phyloP scores from a whole-genome alignment of 2,888 invertebrate species.

The Blastobasis lacticolella region DNA sequence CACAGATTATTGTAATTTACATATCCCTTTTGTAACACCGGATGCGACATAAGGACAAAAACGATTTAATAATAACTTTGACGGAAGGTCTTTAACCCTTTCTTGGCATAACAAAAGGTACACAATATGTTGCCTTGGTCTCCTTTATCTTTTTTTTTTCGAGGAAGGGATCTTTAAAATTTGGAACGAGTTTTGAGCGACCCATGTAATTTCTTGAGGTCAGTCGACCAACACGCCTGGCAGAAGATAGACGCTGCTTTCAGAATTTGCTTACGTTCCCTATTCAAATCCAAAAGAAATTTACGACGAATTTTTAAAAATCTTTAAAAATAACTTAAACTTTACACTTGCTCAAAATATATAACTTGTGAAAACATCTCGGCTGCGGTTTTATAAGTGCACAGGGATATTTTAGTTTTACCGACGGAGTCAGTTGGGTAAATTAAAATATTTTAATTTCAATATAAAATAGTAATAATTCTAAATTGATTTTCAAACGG shows the following conservation, averaged over 20 bases:
- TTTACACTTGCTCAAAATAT: no score
- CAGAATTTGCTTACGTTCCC: not conserved
- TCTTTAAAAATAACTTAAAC: conserved; percentile 6
- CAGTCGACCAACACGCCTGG: conserved; percentile 55
- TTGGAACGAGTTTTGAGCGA: conserved; percentile 59
- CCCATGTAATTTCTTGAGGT: conserved; percentile 50
- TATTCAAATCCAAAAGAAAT: no score
- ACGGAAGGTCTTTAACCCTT: conserved; percentile 66
- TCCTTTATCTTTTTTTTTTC: conserved; percentile 52
- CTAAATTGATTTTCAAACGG: no score
- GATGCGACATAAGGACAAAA: conserved; percentile 69
- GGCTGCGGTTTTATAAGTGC: no score
- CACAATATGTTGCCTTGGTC: conserved; percentile 64
- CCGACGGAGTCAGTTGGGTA: no score
- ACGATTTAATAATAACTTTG: conserved; percentile 72
- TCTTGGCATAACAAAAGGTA: conserved; percentile 59
- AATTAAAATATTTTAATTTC: no score
- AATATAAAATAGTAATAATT: no score
- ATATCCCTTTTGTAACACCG: conserved; percentile 63
- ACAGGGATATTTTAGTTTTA: no score
- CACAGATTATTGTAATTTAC: conserved; percentile 70
- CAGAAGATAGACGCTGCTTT: conserved; percentile 43
- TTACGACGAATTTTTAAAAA: conserved; percentile 6
- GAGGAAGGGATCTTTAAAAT: conserved; percentile 64
- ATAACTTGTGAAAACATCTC: no score